phyloP scores from a whole-genome alignment of 2,888 invertebrate species.

The Platycheirus rosarum region DNA sequence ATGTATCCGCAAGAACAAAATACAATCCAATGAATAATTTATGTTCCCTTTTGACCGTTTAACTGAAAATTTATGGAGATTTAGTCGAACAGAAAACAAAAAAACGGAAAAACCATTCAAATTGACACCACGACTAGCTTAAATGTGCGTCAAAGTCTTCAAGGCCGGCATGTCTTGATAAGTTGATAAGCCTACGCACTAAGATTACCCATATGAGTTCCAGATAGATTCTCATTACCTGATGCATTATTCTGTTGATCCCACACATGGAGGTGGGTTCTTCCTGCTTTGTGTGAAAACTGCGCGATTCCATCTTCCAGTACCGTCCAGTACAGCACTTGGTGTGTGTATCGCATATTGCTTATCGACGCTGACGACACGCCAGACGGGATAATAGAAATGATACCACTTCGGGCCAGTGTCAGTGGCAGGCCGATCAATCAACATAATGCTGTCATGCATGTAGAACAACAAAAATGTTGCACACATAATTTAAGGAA shows the following conservation, averaged over 20 bases:
- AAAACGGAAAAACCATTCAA: slow-evolving; percentile 53
- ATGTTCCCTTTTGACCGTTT: slow-evolving; percentile 68
- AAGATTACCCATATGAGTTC: background rate
- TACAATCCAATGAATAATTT: slow-evolving; percentile 65
- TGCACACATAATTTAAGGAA: slow-evolving; percentile 73
- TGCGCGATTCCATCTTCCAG: slow-evolving; percentile 35
- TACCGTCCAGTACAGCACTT: slow-evolving; percentile 13
- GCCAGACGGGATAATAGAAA: slow-evolving; percentile 51
- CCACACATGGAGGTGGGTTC: slow-evolving; percentile 29
- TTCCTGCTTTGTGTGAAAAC: slow-evolving; percentile 4
- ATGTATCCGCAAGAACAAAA: slow-evolving; percentile 2
- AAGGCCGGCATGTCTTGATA: slow-evolving; percentile 68
- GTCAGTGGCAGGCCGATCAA: slow-evolving; percentile 69
- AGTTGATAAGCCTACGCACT: slow-evolving; percentile 70
- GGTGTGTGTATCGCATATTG: background rate
- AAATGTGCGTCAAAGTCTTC: slow-evolving; percentile 67
- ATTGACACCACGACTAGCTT: slow-evolving; percentile 52
- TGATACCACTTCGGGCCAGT: slow-evolving; percentile 55
- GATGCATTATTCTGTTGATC: slow-evolving; percentile 21
- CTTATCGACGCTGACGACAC: slow-evolving; percentile 27
- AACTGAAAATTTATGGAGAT: slow-evolving; percentile 71
- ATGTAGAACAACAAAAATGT: slow-evolving; percentile 74
- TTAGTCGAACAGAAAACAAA: slow-evolving; percentile 31
- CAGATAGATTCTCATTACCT: slow-evolving; percentile 9
- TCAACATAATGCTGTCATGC: slow-evolving; percentile 74